Evolutionary conservation across 1,140 invertebrate genomes (phyloP).

Genomic region (Euura saliciscinereae): DNA sequence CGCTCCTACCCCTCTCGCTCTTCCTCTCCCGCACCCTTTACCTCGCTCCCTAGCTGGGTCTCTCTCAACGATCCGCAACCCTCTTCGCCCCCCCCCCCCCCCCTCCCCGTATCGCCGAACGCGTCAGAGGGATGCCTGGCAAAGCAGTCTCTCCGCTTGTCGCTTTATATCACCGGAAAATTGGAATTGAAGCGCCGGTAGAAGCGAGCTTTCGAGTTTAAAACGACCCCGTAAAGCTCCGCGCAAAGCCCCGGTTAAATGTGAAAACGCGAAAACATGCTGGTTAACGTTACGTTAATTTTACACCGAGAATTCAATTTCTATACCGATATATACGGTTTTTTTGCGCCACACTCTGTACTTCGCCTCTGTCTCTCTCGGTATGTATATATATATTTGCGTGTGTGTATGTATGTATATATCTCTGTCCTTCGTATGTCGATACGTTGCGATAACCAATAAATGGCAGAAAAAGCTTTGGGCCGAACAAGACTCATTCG

Average conservation of each 20-base stretch:
- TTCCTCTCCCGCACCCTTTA: slow-evolving; percentile 13
- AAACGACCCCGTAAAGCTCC: slow-evolving; percentile 37
- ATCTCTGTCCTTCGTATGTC: no score
- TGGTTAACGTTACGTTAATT: slow-evolving; percentile 3
- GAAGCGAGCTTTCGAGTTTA: slow-evolving; percentile 32
- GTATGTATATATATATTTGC: no score
- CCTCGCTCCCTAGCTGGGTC: slow-evolving; percentile 15
- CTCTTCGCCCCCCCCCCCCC: not conserved
- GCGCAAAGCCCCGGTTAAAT: slow-evolving; percentile 11
- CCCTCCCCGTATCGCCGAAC: slow-evolving; percentile 22
- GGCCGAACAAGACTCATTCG: no score
- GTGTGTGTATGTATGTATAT: no score
- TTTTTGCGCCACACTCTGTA: not conserved
- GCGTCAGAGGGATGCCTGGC: slow-evolving; percentile 14
- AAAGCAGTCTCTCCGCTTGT: slow-evolving; percentile 33
- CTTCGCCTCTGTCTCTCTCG: no score
- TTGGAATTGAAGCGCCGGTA: slow-evolving; percentile 43
- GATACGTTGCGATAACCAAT: no score
- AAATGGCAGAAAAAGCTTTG: no score
- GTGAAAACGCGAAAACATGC: slow-evolving; percentile 2
- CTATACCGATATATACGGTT: not conserved
- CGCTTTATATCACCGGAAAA: slow-evolving; percentile 49
- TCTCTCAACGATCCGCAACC: not conserved
- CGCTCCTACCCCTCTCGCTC: slow-evolving; percentile 12
- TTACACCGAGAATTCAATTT: not conserved